Evolutionary conservation across 2,888 invertebrate genomes (phyloP).

Genomic region (Sphecodes monilicornis): DNA sequence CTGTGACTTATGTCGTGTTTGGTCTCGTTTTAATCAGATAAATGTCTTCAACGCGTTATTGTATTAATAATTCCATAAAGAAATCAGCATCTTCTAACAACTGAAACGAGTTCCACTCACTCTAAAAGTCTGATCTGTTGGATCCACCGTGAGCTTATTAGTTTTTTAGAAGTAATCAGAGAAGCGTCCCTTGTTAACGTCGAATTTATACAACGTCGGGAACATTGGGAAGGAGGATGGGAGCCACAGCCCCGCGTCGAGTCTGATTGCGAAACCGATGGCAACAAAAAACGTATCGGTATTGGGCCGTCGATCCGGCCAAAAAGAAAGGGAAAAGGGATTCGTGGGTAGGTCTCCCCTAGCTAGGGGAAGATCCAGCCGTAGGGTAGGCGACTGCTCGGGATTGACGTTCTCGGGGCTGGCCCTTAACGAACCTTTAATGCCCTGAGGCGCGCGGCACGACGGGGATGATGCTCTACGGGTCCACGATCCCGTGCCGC

Average conservation of each 20-base stretch:
- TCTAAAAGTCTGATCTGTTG: too few species aligned
- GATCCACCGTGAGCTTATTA: background rate
- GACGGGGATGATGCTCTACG: conserved; percentile 58
- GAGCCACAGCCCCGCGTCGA: background rate
- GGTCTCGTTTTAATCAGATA: too few species aligned
- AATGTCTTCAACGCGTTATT: too few species aligned
- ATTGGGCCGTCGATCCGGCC: conserved; percentile 1
- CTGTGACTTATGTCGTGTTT: too few species aligned
- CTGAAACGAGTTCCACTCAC: too few species aligned
- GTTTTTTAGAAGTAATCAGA: background rate
- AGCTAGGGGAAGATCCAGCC: conserved; percentile 28
- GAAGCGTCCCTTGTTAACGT: background rate
- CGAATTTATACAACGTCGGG: background rate
- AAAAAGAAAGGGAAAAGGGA: conserved; percentile 32
- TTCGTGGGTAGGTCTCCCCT: background rate
- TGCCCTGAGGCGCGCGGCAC: conserved; percentile 50
- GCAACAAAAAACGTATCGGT: conserved; percentile 29
- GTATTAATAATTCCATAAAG: too few species aligned
- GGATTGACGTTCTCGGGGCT: conserved; percentile 47
- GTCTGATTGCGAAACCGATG: conserved; percentile 41
- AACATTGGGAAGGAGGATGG: background rate
- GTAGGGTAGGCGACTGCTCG: background rate
- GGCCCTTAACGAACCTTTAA: conserved; percentile 72
- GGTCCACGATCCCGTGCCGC: conserved; percentile 59
- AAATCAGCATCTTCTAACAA: too few species aligned